Percentiles rank a stretch among this genome's conserved stretches.
These are phyloP conservation scores for Phylloscopus whistleri DNA, from an alignment of 2,113 vertebrate species.

Conservation along the genomic window DNA sequence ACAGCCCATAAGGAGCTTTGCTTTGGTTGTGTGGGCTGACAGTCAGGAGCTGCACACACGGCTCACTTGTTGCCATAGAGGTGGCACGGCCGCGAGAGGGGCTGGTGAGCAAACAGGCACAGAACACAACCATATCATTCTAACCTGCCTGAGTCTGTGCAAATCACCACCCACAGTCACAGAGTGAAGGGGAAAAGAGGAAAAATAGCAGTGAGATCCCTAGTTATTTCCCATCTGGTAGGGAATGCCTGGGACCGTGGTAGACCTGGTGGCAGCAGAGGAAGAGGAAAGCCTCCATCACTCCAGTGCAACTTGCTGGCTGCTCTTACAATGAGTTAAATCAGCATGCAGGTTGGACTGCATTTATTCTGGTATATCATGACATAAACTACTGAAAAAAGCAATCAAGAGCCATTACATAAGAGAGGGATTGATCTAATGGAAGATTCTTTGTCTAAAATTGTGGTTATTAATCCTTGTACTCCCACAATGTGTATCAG, in stretches of 20 bases:
- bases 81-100: not conserved
- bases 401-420: not conserved
- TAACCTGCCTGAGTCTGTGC: not conserved
- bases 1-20: not conserved
- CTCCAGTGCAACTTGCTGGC: not conserved
- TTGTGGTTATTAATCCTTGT: not conserved
- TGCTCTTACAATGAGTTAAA: not conserved
- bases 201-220: not conserved
- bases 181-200: not conserved
- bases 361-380: not conserved
- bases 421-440: not conserved
- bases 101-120: not conserved
- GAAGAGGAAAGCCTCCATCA: not conserved
- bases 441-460: not conserved
- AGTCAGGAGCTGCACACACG: fast-evolving
- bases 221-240: not conserved
- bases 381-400: not conserved
- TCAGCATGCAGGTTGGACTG: not conserved
- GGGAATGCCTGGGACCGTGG: not conserved
- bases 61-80: not conserved
- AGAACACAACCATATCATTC: not conserved
- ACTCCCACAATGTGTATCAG: not conserved
- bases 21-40: not conserved
- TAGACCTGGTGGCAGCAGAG: not conserved
- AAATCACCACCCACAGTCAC: not conserved